Evolutionary conservation across 2,888 invertebrate genomes (phyloP).

Genomic region (Bellardia pandia): DNA sequence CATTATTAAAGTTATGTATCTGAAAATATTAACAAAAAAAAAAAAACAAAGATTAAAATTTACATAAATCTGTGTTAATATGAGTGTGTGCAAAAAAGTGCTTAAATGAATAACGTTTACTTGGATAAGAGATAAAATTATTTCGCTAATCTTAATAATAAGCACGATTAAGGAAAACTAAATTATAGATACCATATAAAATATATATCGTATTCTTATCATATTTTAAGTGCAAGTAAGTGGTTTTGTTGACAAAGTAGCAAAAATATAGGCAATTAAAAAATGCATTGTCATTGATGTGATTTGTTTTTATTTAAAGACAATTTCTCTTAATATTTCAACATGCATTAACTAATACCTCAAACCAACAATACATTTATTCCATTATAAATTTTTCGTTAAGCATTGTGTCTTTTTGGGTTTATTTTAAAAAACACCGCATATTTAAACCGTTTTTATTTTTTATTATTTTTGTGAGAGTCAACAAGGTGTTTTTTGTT

Average conservation of each 20-base stretch:
- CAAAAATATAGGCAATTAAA: too few relatives aligned
- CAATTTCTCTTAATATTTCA: background rate
- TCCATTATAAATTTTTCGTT: slow-evolving; percentile 14
- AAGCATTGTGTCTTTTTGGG: background rate
- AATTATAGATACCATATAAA: too few relatives aligned
- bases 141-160: background rate
- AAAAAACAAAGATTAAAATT: slow-evolving; percentile 42
- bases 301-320: too few relatives aligned
- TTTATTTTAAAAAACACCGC: slow-evolving; percentile 8
- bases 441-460: background rate
- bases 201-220: too few relatives aligned
- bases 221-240: too few relatives aligned
- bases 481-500: slow-evolving; percentile 16
- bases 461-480: slow-evolving; percentile 2
- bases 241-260: too few relatives aligned
- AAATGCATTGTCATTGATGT: too few relatives aligned
- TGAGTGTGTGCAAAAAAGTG: background rate
- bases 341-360: background rate
- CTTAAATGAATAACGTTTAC: background rate
- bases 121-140: background rate
- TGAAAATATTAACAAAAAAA: slow-evolving; percentile 36
- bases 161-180: background rate
- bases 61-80: slow-evolving; percentile 28
- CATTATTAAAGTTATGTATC: background rate
- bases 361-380: background rate